These are phyloP conservation scores for Watsonalla binaria DNA, from an alignment of 2,888 invertebrate species.

Conservation along the genomic window DNA sequence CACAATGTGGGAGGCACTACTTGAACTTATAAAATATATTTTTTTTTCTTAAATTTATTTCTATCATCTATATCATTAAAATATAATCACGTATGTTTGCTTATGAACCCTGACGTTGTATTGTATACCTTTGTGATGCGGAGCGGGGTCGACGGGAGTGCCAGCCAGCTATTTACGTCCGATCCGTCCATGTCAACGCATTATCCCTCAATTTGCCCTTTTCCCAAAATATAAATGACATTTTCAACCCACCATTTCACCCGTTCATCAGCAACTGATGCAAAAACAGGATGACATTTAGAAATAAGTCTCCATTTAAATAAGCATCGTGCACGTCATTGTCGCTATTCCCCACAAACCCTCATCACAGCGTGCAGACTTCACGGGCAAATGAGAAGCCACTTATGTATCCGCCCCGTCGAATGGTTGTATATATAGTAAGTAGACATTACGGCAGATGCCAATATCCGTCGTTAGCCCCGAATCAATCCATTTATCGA, in stretches of 20 bases:
- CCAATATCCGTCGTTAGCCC: slow-evolving; percentile 28
- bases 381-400: not conserved
- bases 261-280: slow-evolving; percentile 30
- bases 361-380: not conserved
- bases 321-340: no score
- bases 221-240: slow-evolving; percentile 42
- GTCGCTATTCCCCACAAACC: no score
- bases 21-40: no score
- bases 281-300: slow-evolving; percentile 18
- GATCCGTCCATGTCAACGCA: slow-evolving; percentile 40
- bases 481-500: slow-evolving; percentile 40
- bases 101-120: slow-evolving; percentile 16
- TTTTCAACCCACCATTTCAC: slow-evolving; percentile 40
- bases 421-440: slow-evolving; percentile 9
- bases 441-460: slow-evolving; percentile 16
- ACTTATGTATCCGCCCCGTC: not conserved
- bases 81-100: no score
- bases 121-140: slow-evolving; percentile 36
- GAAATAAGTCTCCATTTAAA: slow-evolving; percentile 1
- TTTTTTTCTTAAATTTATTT: no score
- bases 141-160: slow-evolving; percentile 32
- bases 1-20: no score
- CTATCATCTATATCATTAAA: no score
- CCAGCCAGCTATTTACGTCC: slow-evolving; percentile 44
- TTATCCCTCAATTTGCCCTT: slow-evolving; percentile 53